Conservation (phyloP, 2,113 vertebrate species). For the Sylvietta virens region DNA sequence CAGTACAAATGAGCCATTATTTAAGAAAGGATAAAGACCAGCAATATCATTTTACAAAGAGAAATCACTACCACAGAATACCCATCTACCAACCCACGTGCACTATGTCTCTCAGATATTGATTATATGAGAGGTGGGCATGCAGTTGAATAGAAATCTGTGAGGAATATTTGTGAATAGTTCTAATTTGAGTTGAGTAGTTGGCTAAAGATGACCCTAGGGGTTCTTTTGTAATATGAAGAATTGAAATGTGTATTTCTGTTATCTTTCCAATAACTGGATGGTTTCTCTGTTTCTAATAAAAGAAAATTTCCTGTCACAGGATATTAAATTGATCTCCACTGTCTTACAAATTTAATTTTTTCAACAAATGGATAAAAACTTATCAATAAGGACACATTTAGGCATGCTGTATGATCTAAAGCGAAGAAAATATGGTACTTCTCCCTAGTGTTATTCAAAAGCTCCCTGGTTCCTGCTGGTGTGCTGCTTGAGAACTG, state of each 20-base stretch:
- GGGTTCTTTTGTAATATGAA: slow-evolving; percentile 10
- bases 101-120: background rate
- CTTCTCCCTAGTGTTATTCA: background rate
- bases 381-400: background rate
- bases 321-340: slow-evolving; percentile 27
- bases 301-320: slow-evolving; percentile 22
- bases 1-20: background rate
- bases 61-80: background rate
- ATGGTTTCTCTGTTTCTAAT: background rate
- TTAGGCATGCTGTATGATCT: background rate
- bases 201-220: background rate
- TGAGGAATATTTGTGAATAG: background rate
- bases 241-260: slow-evolving; percentile 44
- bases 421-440: background rate
- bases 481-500: background rate
- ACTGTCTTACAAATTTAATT: background rate
- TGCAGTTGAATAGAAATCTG: background rate
- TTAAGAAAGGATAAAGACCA: background rate
- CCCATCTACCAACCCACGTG: background rate
- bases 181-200: background rate
- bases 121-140: background rate
- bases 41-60: background rate
- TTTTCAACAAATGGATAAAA: background rate
- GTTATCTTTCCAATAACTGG: slow-evolving; percentile 31
- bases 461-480: background rate